phyloP scores from a whole-genome alignment of 1,140 invertebrate species.

The Stegodyphus dumicola region DNA sequence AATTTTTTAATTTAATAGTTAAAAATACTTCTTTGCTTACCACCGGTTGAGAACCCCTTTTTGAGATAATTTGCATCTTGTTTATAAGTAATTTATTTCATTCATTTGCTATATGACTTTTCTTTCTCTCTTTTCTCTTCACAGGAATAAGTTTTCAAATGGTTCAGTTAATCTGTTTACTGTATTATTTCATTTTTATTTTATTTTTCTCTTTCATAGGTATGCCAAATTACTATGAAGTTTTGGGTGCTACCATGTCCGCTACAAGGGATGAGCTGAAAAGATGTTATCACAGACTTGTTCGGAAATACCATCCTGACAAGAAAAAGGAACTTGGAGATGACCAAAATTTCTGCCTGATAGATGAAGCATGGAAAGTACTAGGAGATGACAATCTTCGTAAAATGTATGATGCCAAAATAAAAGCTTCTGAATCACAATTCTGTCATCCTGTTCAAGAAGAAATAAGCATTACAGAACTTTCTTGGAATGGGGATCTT shows the following conservation, averaged over 20 bases:
- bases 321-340: not conserved
- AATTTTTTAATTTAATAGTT: too few relatives aligned
- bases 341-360: not conserved
- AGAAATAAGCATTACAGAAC: slow-evolving; percentile 8
- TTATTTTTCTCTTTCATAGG: not conserved
- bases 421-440: not conserved
- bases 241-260: not conserved
- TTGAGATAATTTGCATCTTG: too few relatives aligned
- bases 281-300: slow-evolving; percentile 6
- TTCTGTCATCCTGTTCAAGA: slow-evolving; percentile 7
- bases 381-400: slow-evolving; percentile 14
- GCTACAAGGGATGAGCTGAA: slow-evolving; percentile 33
- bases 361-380: slow-evolving; percentile 37
- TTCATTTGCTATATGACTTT: too few relatives aligned
- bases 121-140: too few relatives aligned
- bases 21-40: too few relatives aligned
- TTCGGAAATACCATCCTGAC: slow-evolving; percentile 30
- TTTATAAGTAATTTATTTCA: too few relatives aligned
- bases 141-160: too few relatives aligned
- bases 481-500: not conserved
- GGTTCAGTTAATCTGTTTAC: too few relatives aligned
- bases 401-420: slow-evolving; percentile 25
- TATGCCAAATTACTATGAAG: slow-evolving; percentile 25
- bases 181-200: not conserved
- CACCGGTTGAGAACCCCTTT: too few relatives aligned